A percentile compares a stretch with the other conserved stretches of the same genome.
These are phyloP conservation scores for Apoda limacodes DNA, from an alignment of 2,888 invertebrate genomes.

Conservation along the genomic window DNA sequence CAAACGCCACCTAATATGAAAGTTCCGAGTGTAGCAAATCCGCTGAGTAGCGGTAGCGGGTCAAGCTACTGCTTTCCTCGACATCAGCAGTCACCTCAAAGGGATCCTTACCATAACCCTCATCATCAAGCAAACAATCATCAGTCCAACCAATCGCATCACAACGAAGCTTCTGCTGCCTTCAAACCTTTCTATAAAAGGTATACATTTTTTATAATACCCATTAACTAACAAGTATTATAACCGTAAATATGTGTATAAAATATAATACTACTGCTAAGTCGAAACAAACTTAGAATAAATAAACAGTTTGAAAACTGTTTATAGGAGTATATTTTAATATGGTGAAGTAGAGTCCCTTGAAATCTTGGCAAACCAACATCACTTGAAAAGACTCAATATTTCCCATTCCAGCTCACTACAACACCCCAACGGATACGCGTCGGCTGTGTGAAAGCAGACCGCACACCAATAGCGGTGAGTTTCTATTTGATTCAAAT, in stretches of 20 bases:
- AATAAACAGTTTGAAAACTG: no score
- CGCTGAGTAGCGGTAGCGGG: slow-evolving; percentile 74
- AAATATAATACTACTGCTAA: no score
- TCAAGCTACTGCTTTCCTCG: slow-evolving; percentile 66
- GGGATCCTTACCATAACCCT: slow-evolving; percentile 69
- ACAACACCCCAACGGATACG: slow-evolving; percentile 80
- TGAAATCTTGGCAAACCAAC: no score
- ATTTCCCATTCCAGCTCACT: slow-evolving; percentile 72
- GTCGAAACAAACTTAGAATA: no score
- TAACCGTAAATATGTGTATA: no score
- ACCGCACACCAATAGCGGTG: slow-evolving; percentile 48
- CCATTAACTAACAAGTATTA: no score
- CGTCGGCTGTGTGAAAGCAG: slow-evolving; percentile 78
- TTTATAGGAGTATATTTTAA: no score
- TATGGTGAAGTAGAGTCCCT: no score
- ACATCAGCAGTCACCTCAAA: slow-evolving; percentile 65
- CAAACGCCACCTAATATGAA: slow-evolving; percentile 96
- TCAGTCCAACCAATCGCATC: slow-evolving; percentile 60
- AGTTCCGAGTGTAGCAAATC: slow-evolving; percentile 82
- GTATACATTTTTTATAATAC: no score
- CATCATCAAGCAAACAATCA: slow-evolving; percentile 61
- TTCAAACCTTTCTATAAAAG: slow-evolving; percentile 94
- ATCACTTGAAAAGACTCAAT: slow-evolving; percentile 48
- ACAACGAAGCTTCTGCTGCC: slow-evolving; percentile 73
- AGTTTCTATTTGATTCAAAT: slow-evolving; percentile 49